Conservation (phyloP, 1,140 invertebrate species). For the Thereuonema tuberculata region DNA sequence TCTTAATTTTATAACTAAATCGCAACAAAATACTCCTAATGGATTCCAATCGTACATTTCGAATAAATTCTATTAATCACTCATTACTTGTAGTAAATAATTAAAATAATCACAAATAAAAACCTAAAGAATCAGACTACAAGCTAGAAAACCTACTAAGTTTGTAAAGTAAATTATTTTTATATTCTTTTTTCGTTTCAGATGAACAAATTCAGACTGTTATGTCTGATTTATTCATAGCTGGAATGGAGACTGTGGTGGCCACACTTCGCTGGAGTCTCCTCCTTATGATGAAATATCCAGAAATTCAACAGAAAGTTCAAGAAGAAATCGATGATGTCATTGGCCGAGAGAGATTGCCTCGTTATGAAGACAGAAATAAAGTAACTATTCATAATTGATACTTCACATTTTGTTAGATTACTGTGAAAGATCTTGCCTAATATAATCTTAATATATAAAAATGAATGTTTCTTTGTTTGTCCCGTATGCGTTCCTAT, state of each 20-base stretch:
- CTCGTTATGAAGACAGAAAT: conserved; percentile 12
- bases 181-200: background rate
- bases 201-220: background rate
- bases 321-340: conserved; percentile 27
- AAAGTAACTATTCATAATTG: background rate
- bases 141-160: too few relatives aligned
- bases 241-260: conserved; percentile 28
- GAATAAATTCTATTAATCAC: too few relatives aligned
- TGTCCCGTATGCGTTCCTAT: too few relatives aligned
- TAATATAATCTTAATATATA: background rate
- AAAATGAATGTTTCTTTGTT: background rate
- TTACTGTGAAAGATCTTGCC: too few relatives aligned
- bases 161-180: too few relatives aligned
- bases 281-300: conserved; percentile 24
- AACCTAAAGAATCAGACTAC: too few relatives aligned
- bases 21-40: too few relatives aligned
- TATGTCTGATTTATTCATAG: conserved; percentile 16
- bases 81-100: too few relatives aligned
- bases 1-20: too few relatives aligned
- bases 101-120: too few relatives aligned
- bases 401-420: background rate
- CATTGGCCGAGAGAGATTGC: conserved; percentile 20
- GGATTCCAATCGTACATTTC: too few relatives aligned
- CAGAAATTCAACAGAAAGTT: conserved; percentile 25
- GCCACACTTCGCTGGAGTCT: conserved; percentile 28